Conservation (phyloP, 2,888 invertebrate genomes). For the Melolontha melolontha region DNA sequence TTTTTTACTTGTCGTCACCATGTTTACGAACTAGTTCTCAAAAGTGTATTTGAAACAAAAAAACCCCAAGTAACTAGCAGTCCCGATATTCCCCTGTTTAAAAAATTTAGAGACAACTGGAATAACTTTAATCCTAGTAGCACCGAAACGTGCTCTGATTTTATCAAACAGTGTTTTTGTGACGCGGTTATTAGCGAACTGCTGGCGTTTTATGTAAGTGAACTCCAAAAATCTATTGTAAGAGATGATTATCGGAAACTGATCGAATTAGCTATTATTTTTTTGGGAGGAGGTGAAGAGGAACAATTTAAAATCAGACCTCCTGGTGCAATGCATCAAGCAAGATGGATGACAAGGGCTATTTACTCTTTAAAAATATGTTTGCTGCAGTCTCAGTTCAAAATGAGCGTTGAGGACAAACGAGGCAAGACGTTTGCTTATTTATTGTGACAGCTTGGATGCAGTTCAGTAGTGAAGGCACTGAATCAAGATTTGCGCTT, state of each 20-base stretch:
- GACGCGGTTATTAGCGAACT: slow-evolving; percentile 7
- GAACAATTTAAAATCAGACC: too few relatives aligned
- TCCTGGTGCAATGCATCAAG: too few relatives aligned
- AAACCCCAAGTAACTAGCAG: slow-evolving; percentile 47
- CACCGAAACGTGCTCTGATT: too few relatives aligned
- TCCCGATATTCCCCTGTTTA: slow-evolving; percentile 48
- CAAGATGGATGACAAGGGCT: too few relatives aligned
- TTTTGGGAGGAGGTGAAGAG: not conserved
- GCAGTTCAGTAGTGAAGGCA: slow-evolving; percentile 3
- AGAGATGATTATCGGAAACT: slow-evolving; percentile 6
- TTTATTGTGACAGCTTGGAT: slow-evolving; percentile 1
- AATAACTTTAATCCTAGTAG: too few relatives aligned
- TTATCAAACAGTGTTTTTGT: too few relatives aligned
- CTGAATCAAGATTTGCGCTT: slow-evolving; percentile 10
- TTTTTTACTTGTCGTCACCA: too few relatives aligned
- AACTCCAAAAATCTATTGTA: slow-evolving; percentile 14
- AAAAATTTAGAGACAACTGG: too few relatives aligned
- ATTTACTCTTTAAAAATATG: too few relatives aligned
- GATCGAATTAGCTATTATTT: slow-evolving; percentile 1
- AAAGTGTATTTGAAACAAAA: slow-evolving; percentile 35
- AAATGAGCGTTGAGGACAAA: too few relatives aligned
- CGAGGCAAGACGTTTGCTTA: slow-evolving; percentile 9
- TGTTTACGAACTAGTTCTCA: slow-evolving; percentile 45
- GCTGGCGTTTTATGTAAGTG: not conserved
- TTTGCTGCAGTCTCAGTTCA: too few relatives aligned